Base-by-base conservation (phyloP, 2,113 vertebrate species). In the Sprattus sprattus region DNA sequence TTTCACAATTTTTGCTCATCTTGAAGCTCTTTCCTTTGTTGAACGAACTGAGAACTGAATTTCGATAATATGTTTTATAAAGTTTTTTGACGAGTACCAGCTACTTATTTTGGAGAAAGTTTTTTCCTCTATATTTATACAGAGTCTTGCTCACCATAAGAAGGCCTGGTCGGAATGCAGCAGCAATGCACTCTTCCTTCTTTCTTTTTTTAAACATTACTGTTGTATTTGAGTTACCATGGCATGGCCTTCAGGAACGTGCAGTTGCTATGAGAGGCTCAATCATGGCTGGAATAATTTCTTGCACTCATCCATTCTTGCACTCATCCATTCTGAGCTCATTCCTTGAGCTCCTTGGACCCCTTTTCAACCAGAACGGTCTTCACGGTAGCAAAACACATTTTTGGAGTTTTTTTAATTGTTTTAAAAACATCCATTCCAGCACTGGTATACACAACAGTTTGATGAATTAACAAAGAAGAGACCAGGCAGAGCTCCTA, bases 61-160 rank as follows among this genome's bases (percentile, higher is more conserved):
- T 78, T 78, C 28, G 44, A 78, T 28, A 78, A 78, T 78, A 78
- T 78, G 71, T 78, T 78, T 78, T 78, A 78, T 78, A 78, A 78
- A 44, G 28, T 9, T 39, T 78, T 54, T 78, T 78, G 39, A 32
- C 39, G 71, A 78, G 71, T 78, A 78, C 32, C 71, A 78, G 39
- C 2, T 71, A 71, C 39, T 78, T 78, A 78, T 78, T 78, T 78
- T 75, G 67, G 67, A 32, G 15, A 39, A 13, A 28, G 1, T 60
- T 60, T 78, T 39, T 78, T 78, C 71, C 71, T 78, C 71, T 78
- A 78, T 78, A 78, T 78, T 78, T 78, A 78, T 78, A 78, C 71
- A 78, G 71, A 78, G n/a, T 64, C 54, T 39, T 39, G 71, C 71
- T 78, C 28, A 78, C 2, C 4, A 39, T 15, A 39, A 75, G 28